Evolutionary conservation across 2,888 invertebrate genomes (phyloP).

Genomic region (Hartigia nigra): DNA sequence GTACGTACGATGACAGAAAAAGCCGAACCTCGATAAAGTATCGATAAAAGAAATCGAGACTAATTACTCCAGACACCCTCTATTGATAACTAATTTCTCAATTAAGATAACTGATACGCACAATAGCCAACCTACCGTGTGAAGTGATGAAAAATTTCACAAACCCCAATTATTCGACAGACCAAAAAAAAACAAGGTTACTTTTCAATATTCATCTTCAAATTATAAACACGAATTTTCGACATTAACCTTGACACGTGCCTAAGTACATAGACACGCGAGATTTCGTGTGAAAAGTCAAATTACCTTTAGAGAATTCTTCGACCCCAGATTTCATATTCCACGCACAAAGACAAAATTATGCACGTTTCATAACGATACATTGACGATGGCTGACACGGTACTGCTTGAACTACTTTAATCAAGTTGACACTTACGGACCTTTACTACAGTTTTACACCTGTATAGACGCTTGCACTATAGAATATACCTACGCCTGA

Average conservation of each 20-base stretch:
- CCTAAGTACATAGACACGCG: background rate
- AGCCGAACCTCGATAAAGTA: background rate
- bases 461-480: background rate
- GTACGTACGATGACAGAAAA: background rate
- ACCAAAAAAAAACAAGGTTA: no score
- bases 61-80: background rate
- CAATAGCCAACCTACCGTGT: background rate
- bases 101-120: background rate
- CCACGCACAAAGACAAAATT: background rate
- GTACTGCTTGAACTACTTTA: background rate
- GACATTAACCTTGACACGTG: background rate
- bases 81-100: background rate
- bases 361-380: background rate
- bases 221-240: background rate
- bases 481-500: background rate
- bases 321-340: background rate
- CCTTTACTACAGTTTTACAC: background rate
- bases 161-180: no score
- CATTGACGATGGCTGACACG: background rate
- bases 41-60: background rate
- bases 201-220: no score
- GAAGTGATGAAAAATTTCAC: background rate
- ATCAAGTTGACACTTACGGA: background rate
- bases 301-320: background rate
- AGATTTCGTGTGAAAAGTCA: background rate